These are phyloP conservation scores for Galbula dea DNA, from an alignment of 2,113 vertebrate species.

Conservation along the genomic window DNA sequence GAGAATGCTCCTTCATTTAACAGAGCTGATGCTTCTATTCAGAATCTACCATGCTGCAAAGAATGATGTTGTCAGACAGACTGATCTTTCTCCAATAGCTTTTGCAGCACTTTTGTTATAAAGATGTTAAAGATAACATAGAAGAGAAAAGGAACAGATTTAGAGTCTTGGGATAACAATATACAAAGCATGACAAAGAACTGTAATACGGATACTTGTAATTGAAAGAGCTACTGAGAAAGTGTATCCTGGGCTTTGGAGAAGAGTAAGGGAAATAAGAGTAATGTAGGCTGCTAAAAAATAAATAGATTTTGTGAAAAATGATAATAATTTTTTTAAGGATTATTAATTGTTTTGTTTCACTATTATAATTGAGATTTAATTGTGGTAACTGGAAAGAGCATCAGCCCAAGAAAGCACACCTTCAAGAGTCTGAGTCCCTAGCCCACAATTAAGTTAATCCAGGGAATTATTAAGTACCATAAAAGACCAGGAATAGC, in stretches of 20 bases:
- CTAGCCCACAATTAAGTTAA: background rate
- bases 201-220: background rate
- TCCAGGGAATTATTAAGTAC: background rate
- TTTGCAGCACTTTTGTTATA: slow-evolving; percentile 43
- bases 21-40: slow-evolving; percentile 25
- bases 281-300: background rate
- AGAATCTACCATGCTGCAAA: background rate
- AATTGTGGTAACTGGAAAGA: background rate
- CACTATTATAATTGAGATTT: background rate
- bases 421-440: background rate
- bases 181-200: slow-evolving; percentile 16
- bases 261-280: background rate
- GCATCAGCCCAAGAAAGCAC: background rate
- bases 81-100: slow-evolving; percentile 42
- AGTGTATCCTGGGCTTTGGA: background rate
- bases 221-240: slow-evolving; percentile 1
- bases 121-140: slow-evolving; percentile 45
- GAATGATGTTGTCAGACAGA: slow-evolving; percentile 48
- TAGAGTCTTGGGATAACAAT: slow-evolving; percentile 14
- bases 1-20: background rate
- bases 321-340: background rate
- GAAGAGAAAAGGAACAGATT: slow-evolving; percentile 38
- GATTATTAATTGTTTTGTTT: background rate
- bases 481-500: background rate
- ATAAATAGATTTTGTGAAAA: background rate